Base-by-base conservation (phyloP, 2,797 vertebrate species). In the Scolopax rusticola region DNA sequence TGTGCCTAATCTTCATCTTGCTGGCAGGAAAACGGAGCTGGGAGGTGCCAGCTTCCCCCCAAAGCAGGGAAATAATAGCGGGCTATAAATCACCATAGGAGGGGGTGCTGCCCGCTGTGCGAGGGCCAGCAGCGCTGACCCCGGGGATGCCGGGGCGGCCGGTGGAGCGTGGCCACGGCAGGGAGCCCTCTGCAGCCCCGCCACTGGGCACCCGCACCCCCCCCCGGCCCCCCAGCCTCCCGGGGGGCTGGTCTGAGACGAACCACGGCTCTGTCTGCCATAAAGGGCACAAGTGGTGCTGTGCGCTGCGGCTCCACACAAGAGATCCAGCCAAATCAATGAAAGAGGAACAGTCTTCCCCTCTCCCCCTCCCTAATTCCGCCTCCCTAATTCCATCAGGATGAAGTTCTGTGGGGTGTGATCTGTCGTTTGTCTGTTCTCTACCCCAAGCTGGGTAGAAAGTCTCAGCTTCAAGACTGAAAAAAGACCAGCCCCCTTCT, bases 31-130 rank as follows among this genome's bases (percentile, higher is more conserved):
- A 82, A 69, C 3, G 5, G 25, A 79, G 69, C 61, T 75, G 84
- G 51, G 82, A 91, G 54, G 74, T 90, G 56, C 76, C 89, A 94
- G 69, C 60, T 84, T 76, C n/a, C 33, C 61, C 41, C 13, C 15
- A 53, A 82, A 95, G 85, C 67, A 79, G 73, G 41, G 67, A 84
- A 86, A 81, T 76, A 91, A 51, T 50, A 87, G 40, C 63, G 65
- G 59, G 23, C 36, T 81, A 79, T 82, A 90, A 94, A 79, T 3
- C 33, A 33, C 33, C 33, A 33, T 33, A 33, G 33, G 33, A 33
- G 36, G 16, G 18, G 54, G 30, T 81, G 69, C 82, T 84, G 76
- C 75, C 82, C 28, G 36, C 71, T 88, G 67, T 0, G 8, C 53
- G n/a, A 76, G 33, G 50, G 79, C 43, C 43, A 78, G 51, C 30